Evolutionary conservation across 1,140 invertebrate species (phyloP).

Genomic region (Bemisia tabaci): DNA sequence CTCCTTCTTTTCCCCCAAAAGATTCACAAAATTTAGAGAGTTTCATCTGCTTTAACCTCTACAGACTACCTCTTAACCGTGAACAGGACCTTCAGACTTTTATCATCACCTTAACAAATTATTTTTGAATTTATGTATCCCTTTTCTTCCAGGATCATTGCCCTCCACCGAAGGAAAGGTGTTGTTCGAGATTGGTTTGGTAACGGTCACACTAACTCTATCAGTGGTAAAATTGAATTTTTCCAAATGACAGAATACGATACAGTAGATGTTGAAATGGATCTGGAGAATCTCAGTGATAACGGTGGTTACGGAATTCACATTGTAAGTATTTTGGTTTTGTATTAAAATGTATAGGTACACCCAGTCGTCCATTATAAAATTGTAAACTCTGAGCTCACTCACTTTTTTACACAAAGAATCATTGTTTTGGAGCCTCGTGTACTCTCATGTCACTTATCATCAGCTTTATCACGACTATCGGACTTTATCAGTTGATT

Average conservation of each 20-base stretch:
- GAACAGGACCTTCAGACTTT: too few species aligned
- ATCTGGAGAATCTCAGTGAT: constrained; percentile 54
- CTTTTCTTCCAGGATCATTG: constrained; percentile 45
- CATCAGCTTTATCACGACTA: not conserved
- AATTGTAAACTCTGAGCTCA: not conserved
- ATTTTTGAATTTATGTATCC: too few species aligned
- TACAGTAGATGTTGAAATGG: constrained; percentile 60
- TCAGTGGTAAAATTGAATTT: constrained; percentile 64
- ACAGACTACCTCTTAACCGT: too few species aligned
- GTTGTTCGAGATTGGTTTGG: constrained; percentile 76
- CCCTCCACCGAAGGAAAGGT: constrained; percentile 62
- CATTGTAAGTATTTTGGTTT: constrained; percentile 38
- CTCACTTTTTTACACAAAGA: constrained; percentile 1
- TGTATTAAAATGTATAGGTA: not conserved
- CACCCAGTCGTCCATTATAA: too few species aligned
- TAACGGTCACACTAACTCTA: constrained; percentile 46
- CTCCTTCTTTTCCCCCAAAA: too few species aligned
- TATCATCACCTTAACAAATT: too few species aligned
- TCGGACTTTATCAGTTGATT: not conserved
- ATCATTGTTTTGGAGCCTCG: not conserved
- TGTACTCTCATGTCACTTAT: not conserved
- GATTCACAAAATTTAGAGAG: too few species aligned
- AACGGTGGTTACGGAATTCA: constrained; percentile 69
- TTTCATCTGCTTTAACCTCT: too few species aligned
- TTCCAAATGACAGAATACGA: constrained; percentile 75